Conservation (phyloP, 2,888 invertebrate species). For the Stenoptilia bipunctidactyla region DNA sequence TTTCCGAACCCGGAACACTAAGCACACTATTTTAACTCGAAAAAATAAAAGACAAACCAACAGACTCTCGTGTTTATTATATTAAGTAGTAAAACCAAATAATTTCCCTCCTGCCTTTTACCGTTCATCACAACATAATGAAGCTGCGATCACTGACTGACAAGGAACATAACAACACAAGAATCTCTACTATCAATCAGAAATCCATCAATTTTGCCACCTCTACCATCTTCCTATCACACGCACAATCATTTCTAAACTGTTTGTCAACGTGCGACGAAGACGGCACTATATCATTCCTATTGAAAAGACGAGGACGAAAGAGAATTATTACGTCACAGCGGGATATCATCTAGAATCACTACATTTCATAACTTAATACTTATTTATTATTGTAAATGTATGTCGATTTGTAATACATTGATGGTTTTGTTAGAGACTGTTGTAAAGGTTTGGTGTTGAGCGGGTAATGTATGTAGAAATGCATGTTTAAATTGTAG, state of each 20-base stretch:
- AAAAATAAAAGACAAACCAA: too few species aligned
- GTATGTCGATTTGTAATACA: conserved; percentile 12
- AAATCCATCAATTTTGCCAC: not conserved
- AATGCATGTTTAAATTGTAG: conserved; percentile 3
- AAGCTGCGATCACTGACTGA: too few species aligned
- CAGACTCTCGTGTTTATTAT: too few species aligned
- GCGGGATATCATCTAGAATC: conserved; percentile 50
- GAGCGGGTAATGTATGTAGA: conserved; percentile 23
- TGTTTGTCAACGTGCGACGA: conserved; percentile 57
- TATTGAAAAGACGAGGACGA: conserved; percentile 57
- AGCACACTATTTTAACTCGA: too few species aligned
- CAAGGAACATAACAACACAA: too few species aligned
- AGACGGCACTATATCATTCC: conserved; percentile 50
- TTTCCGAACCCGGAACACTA: too few species aligned
- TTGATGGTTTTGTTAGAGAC: conserved; percentile 19
- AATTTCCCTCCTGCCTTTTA: too few species aligned
- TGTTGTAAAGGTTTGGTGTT: not conserved
- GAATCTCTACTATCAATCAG: too few species aligned
- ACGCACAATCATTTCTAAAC: conserved; percentile 56
- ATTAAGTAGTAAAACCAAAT: too few species aligned
- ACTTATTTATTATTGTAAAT: conserved; percentile 9
- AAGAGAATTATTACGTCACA: conserved; percentile 65
- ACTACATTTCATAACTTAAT: conserved; percentile 29
- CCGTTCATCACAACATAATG: too few species aligned
- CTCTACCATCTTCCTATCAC: not conserved